A percentile compares a stretch with the other conserved stretches of the same genome.
Evolutionary conservation across 2,113 vertebrate genomes (phyloP).

Genomic region (Eurypyga helias): DNA sequence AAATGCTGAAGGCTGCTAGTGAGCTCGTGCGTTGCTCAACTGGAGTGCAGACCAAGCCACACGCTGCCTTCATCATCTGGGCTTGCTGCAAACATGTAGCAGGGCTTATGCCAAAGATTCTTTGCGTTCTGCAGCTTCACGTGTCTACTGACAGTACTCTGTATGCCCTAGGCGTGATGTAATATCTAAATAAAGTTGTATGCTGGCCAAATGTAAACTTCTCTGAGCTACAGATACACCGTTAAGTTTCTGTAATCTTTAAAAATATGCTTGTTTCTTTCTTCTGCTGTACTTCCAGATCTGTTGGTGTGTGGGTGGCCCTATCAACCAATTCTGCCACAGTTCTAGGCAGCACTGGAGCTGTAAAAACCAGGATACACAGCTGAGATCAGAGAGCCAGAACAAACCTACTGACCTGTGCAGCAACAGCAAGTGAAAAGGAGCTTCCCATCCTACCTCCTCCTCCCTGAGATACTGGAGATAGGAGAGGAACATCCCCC

Average conservation of each 20-base stretch:
- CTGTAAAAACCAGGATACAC: background rate
- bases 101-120: background rate
- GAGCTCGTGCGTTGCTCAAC: background rate
- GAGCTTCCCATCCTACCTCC: background rate
- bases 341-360: background rate
- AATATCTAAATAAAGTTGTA: conserved; percentile 18
- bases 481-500: background rate
- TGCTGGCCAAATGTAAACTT: background rate
- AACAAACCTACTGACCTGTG: background rate
- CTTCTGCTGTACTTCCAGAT: background rate
- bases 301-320: background rate
- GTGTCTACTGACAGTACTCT: background rate
- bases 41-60: background rate
- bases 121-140: background rate
- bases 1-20: background rate
- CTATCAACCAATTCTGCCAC: background rate
- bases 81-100: background rate
- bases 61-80: background rate
- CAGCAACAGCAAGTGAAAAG: background rate
- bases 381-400: background rate
- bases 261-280: background rate
- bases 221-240: background rate
- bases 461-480: background rate
- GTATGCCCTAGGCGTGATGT: background rate
- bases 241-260: background rate